Base-by-base conservation (phyloP, 2,113 vertebrate species). In the Eudyptes chrysolophus region DNA sequence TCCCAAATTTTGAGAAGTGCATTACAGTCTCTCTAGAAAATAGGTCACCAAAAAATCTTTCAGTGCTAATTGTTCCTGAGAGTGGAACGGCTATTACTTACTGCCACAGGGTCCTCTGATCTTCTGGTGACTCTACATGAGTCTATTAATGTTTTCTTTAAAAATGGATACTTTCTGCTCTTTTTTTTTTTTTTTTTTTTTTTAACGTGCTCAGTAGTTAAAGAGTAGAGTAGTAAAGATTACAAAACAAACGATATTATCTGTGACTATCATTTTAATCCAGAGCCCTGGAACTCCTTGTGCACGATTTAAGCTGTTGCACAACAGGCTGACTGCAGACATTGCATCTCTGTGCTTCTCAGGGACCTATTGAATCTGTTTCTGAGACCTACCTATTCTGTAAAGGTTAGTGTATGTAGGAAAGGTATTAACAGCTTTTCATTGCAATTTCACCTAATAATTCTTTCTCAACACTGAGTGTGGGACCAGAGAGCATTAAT, bases 71-170 rank as follows among this genome's bases (percentile, higher is more conserved):
- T 92, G 66, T 40, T 93, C 10, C 44, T 91, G 57, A 71, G 92
- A 96, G 61, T 64, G 42, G 20, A 89, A 75, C 75, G 48, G 44
- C 16, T 82, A 60, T 92, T 91, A 86, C 62, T 95, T 95, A 94
- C 51, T 94, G 87, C n/a, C 65, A 94, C 36, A 26, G 55, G 24
- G 49, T 74, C 27, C 49, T 97, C 92, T 95, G 87, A 92, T 93
- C 74, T 96, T 85, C 44, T 78, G 4, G 4, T 0, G 5, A 40
- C 66, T 32, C 27, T 70, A 34, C 24, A 51, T 66, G 25, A 46
- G 27, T 70, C 46, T 94, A 92, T 62, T 76, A 78, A 90, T 34
- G 52, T 85, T 96, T 90, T 69, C 57, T 90, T 94, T 94, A 36
- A 87, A 88, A 89, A 82, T 40, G 1, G 34, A 83, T 27, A 13